Evolutionary conservation across 1,140 invertebrate genomes (phyloP).

Genomic region (Bombus cullumanus): DNA sequence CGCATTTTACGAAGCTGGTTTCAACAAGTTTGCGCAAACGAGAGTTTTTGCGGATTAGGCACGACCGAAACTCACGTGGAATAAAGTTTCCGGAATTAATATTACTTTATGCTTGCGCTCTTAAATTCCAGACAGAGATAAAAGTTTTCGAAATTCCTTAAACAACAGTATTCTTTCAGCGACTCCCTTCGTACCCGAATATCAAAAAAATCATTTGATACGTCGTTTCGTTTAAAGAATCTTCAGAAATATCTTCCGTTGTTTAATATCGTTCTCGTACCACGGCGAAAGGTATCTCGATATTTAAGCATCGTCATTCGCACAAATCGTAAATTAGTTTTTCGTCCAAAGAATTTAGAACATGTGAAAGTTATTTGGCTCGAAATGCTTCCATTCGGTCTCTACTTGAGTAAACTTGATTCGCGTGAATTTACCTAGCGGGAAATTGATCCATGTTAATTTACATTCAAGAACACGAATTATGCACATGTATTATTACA

Average conservation of each 20-base stretch:
- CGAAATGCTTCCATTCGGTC: not conserved
- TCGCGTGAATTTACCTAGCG: not conserved
- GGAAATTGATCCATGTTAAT: not conserved
- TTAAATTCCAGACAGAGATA: not conserved
- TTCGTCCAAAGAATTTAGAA: not conserved
- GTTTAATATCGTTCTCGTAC: no score
- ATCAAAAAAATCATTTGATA: no score
- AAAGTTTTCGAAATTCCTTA: not conserved
- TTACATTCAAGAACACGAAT: not conserved
- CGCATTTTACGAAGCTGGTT: constrained; percentile 21
- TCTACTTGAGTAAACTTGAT: not conserved
- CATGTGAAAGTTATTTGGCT: rapidly evolving
- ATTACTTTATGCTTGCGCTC: not conserved
- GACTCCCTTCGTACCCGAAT: not conserved
- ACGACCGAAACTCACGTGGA: not conserved
- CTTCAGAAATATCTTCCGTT: no score
- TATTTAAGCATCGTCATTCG: not conserved
- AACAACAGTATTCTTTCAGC: not conserved
- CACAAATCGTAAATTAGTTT: not conserved
- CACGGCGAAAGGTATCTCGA: no score
- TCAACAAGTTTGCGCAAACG: constrained; percentile 1
- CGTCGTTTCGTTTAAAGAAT: no score
- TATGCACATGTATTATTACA: not conserved
- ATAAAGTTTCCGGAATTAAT: not conserved
- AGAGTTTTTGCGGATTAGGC: constrained; percentile 1